phyloP scores from a whole-genome alignment of 2,113 vertebrate species.

The Pseudopodoces humilis region DNA sequence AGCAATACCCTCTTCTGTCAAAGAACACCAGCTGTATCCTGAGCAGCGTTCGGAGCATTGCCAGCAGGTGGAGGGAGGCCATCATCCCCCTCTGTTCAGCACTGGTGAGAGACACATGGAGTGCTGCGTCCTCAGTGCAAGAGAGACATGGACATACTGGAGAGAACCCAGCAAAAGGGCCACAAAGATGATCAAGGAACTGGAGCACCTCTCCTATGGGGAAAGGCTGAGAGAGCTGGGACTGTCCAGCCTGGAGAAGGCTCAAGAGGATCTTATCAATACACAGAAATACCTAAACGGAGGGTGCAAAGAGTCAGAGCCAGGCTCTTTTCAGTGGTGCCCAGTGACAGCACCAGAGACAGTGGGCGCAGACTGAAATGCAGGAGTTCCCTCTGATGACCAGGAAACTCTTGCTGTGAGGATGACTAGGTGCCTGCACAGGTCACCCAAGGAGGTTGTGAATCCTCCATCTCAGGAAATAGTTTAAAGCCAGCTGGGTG shows the following conservation, averaged over 20 bases:
- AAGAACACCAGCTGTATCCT: not conserved
- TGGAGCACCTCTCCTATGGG: not conserved
- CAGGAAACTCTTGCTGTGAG: not conserved
- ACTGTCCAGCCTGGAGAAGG: not conserved
- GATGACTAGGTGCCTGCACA: too few species aligned
- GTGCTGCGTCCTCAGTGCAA: not conserved
- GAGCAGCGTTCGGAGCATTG: not conserved
- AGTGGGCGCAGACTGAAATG: not conserved
- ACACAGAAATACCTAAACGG: not conserved
- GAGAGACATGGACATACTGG: not conserved
- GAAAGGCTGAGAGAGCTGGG: not conserved
- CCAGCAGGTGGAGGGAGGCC: not conserved
- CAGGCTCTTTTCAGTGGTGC: not conserved
- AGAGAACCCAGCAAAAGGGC: not conserved
- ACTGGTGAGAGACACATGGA: not conserved
- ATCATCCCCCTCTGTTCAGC: not conserved
- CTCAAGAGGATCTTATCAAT: not conserved
- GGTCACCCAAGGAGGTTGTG: not conserved
- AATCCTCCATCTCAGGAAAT: not conserved
- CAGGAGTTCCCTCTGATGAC: not conserved
- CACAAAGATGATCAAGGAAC: not conserved
- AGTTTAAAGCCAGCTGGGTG: rapidly evolving
- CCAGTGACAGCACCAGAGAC: not conserved
- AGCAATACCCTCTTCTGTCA: not conserved
- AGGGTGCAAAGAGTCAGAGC: not conserved